Conservation (phyloP, 1,140 invertebrate genomes). For the Nasonia vitripennis region DNA sequence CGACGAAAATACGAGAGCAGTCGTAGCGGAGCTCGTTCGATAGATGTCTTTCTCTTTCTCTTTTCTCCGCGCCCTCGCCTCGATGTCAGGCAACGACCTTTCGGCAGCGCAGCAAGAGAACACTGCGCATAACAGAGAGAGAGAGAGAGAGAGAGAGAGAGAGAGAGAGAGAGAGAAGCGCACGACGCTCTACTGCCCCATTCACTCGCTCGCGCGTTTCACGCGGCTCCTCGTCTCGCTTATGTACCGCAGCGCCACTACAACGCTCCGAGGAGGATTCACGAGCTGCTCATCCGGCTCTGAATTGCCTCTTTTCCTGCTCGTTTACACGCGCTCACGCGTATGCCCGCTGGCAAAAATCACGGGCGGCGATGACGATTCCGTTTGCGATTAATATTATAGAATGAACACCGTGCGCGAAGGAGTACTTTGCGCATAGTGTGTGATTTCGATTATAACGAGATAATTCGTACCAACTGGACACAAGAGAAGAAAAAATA, state of each 20-base stretch:
- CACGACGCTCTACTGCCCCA: conserved; percentile 41
- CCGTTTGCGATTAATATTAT: no score
- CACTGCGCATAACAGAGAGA: background rate
- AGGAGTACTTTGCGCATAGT: no score
- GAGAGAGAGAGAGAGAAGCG: background rate
- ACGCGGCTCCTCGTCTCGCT: background rate
- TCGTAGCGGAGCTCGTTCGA: background rate
- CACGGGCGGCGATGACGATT: background rate
- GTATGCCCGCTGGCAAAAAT: background rate
- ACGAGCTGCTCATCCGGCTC: background rate
- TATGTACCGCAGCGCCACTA: background rate
- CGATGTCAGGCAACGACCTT: conserved; percentile 28
- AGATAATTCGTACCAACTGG: no score
- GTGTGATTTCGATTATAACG: no score
- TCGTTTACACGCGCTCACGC: background rate
- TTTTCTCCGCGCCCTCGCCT: background rate
- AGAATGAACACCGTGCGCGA: no score
- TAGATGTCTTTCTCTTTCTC: background rate
- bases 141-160: no score
- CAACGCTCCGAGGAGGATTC: background rate
- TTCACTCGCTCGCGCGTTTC: conserved; percentile 14
- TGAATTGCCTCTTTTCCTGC: background rate
- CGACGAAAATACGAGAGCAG: background rate
- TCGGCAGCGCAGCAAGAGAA: background rate
- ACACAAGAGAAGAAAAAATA: no score